phyloP scores from a whole-genome alignment of 1,140 invertebrate species.

The Papilio polytes region DNA sequence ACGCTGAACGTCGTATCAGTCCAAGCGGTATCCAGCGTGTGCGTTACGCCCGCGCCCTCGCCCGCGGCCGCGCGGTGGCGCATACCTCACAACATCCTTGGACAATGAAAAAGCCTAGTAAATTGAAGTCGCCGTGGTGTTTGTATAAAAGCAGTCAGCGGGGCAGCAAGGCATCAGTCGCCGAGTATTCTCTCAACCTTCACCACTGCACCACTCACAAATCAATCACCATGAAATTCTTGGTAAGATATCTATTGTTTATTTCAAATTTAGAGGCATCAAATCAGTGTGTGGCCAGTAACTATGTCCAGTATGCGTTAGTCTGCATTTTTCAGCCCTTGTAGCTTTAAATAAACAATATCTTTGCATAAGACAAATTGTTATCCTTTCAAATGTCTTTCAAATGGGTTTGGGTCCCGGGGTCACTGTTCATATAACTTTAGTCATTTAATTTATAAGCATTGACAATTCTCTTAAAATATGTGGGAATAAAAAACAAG shows the following conservation, averaged over 20 bases:
- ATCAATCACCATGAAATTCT: constrained; percentile 67
- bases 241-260: constrained; percentile 58
- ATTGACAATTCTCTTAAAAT: too few species aligned
- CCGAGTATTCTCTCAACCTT: constrained; percentile 46
- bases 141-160: constrained; percentile 59
- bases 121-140: neutral
- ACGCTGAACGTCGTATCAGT: neutral
- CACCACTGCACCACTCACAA: constrained; percentile 33
- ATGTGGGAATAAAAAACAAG: too few species aligned
- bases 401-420: too few species aligned
- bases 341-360: too few species aligned
- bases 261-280: neutral
- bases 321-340: neutral
- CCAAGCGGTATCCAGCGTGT: neutral
- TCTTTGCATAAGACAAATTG: too few species aligned
- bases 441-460: too few species aligned
- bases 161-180: constrained; percentile 59
- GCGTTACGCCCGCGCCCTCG: neutral
- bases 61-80: neutral
- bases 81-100: constrained; percentile 37
- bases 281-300: neutral
- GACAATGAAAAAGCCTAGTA: constrained; percentile 35
- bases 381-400: too few species aligned
- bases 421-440: too few species aligned
- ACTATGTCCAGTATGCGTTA: neutral